Percentiles rank a stretch among this genome's conserved stretches.
Evolutionary conservation across 2,113 vertebrate genomes (phyloP).

Genomic region (Bos indicus): DNA sequence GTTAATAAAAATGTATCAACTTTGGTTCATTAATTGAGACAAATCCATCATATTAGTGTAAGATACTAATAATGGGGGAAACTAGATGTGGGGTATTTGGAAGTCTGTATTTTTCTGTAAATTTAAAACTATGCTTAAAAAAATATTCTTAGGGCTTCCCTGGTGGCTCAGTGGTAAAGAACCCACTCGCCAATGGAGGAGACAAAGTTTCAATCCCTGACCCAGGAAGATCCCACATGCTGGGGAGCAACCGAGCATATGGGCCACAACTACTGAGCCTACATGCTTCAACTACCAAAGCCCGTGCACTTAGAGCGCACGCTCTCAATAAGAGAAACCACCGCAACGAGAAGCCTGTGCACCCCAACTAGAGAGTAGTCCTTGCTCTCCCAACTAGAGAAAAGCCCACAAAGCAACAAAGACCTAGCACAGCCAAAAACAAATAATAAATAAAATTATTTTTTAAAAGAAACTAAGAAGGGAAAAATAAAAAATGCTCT

Average conservation of each 20-base stretch:
- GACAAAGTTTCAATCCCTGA: neutral
- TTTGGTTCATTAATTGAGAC: neutral
- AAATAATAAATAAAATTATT: neutral
- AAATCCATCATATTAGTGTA: neutral
- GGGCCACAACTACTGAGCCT: neutral
- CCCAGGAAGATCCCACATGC: neutral
- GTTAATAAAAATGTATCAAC: neutral
- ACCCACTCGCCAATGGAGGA: neutral
- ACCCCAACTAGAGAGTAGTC: neutral
- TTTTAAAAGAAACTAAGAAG: neutral
- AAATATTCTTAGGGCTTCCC: neutral
- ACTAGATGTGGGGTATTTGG: neutral
- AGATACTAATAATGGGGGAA: neutral
- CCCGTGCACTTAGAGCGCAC: neutral
- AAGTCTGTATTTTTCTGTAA: neutral
- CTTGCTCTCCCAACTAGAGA: neutral
- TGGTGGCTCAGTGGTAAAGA: neutral
- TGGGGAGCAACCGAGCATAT: neutral
- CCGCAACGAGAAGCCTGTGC: neutral
- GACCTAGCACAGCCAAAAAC: neutral
- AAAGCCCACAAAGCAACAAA: neutral
- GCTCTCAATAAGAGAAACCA: neutral
- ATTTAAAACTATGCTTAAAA: neutral
- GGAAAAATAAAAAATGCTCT: neutral
- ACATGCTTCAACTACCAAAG: neutral